A percentile compares a stretch with the other conserved stretches of the same genome.
Evolutionary conservation across 1,140 invertebrate genomes (phyloP).

Genomic region (Drosophila auraria): DNA sequence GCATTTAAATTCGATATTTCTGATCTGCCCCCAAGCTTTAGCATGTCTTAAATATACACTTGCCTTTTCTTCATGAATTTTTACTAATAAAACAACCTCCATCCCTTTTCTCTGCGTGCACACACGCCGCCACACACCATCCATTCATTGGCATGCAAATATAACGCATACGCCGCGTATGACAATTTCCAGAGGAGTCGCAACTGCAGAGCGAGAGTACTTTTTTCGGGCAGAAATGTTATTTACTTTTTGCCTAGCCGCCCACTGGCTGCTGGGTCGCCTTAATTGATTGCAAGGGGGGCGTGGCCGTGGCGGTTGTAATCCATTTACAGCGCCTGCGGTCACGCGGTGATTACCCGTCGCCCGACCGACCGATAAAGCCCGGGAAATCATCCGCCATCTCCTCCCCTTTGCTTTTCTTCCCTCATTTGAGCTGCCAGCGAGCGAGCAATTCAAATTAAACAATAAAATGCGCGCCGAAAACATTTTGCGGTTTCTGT

Average conservation of each 20-base stretch:
- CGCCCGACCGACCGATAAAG: too few species aligned
- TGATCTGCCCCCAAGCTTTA: too few species aligned
- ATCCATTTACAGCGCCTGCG: conserved; percentile 53
- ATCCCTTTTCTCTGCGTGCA: background rate
- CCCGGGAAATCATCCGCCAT: background rate
- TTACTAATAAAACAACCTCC: background rate
- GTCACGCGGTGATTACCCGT: conserved; percentile 20
- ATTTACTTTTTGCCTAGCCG: conserved; percentile 28
- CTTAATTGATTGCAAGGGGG: conserved; percentile 41
- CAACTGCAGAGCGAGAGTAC: conserved; percentile 10
- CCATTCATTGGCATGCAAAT: conserved; percentile 42
- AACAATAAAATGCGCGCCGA: conserved; percentile 66
- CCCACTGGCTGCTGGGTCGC: background rate
- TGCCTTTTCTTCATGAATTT: background rate
- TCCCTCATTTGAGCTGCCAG: background rate
- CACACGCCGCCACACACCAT: too few species aligned
- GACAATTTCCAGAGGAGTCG: conserved; percentile 14
- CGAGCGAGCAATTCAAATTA: conserved; percentile 59
- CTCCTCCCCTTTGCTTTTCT: too few species aligned
- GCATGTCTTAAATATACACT: too few species aligned
- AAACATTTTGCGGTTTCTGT: conserved; percentile 55
- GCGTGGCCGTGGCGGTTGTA: conserved; percentile 13
- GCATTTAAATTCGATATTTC: too few species aligned
- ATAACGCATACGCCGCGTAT: conserved; percentile 60
- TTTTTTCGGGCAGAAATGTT: conserved; percentile 10